Evolutionary conservation across 2,888 invertebrate genomes (phyloP), one percentile per base, ranked within the genome.

Genomic region (Harpalus rubripes): DNA sequence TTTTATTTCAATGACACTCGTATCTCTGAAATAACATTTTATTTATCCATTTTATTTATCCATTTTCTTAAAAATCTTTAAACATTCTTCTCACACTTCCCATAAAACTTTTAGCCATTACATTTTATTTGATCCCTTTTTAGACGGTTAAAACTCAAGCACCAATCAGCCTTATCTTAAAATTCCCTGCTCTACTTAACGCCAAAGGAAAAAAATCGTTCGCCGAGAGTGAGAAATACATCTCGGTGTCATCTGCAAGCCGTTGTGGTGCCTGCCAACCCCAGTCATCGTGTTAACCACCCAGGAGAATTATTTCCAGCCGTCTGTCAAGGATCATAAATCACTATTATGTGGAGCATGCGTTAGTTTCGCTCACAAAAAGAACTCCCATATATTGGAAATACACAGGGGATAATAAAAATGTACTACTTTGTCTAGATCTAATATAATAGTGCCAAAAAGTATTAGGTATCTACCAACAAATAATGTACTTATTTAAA

Each of bases 131-230:
- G 22, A 18, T 61, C 63, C 63, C 63, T 16, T 18, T 61, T 26
- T 26, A 32, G 7, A 68, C n/a, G n/a, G 7, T 68, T n/a, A 68
- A 68, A 5, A 5, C 32, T 68, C 32, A 4, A 18, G 68, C 39
- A n/a, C 39, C 68, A 68, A 68, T 68, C 68, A 68, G 68, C 68
- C 63, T 68, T 68, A 68, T 68, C 68, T 68, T 68, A 26, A 63
- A 63, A 26, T 63, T 22, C 39, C n/a, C n/a, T 6, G 68, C 39
- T 15, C n/a, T 32, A 39, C 15, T 68, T 68, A 68, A 39, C 32
- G n/a, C 15, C 68, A 5, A 8, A 8, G 39, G 32, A 39, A 68
- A 68, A 22, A 63, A 68, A 63, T 6, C 12, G 63, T 10, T 63
- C 68, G 32, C 59, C n/a, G 59, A 15, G 16, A 39, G 68, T 68